These are phyloP conservation scores for Drosophila hawaiiensis DNA, from an alignment of 2,888 invertebrate genomes.

Conservation along the genomic window DNA sequence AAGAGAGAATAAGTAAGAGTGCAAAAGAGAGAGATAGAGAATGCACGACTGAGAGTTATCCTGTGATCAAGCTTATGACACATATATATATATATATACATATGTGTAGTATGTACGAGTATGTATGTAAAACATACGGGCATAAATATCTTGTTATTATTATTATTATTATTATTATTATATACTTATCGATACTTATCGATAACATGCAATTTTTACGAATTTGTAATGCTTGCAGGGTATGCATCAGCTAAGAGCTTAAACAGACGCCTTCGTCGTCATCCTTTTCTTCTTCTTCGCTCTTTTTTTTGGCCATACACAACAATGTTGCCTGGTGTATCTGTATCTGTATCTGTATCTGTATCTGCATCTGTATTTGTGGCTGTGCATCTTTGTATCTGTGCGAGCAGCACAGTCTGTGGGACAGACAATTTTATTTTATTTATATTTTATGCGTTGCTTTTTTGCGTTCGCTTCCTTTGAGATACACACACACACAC, in stretches of 20 bases:
- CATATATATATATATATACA: not conserved
- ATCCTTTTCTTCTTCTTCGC: not conserved
- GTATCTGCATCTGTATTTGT: slow-evolving; percentile 8
- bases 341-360: slow-evolving; percentile 9
- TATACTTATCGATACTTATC: not conserved
- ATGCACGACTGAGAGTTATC: not conserved
- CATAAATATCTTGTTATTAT: not conserved
- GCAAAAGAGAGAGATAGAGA: not conserved
- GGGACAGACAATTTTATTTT: slow-evolving; percentile 58
- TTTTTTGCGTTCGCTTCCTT: slow-evolving; percentile 35
- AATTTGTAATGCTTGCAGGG: not conserved
- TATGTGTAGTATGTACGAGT: not conserved
- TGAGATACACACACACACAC: slow-evolving; percentile 45
- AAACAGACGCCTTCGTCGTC: slow-evolving; percentile 36
- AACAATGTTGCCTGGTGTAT: slow-evolving; percentile 4
- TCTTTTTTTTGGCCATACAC: not conserved
- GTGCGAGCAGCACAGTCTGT: slow-evolving; percentile 17
- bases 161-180: not conserved
- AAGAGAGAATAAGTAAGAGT: slow-evolving; percentile 27
- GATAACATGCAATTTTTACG: not conserved
- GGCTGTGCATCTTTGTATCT: slow-evolving; percentile 29
- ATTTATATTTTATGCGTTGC: slow-evolving; percentile 62
- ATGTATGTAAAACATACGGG: not conserved
- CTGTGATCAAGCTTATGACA: not conserved
- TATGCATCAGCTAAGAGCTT: not conserved